Evolutionary conservation across 2,888 invertebrate genomes (phyloP), one percentile per base, ranked within the genome.

Genomic region (Entomobrya multifasciata): DNA sequence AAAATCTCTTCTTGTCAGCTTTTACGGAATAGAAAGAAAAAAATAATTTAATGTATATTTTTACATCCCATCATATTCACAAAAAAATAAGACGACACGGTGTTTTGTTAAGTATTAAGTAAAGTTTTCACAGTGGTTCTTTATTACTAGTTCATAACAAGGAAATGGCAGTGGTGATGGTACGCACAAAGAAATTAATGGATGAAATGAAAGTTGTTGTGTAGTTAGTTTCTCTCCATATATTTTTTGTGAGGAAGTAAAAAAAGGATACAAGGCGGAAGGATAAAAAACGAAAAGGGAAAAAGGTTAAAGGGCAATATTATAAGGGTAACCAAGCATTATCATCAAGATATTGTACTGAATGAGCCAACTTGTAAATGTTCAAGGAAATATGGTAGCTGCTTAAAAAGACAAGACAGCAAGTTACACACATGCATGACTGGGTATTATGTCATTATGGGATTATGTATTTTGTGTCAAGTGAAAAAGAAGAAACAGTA

Each of bases 281-380:
- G 27, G 79, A 44, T n/a, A 52, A 67, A 47, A 74, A 44, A 44
- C 10, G 36, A 52, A 11, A 41, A 20, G 47, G 79, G 62, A 22
- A 52, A 67, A 47, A 74, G 74, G 62, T 74, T 82, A 74, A 74
- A 62, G 52, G 77, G 67, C 55, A 76, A 55, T 55, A 77, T 77
- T 13, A 27, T 77, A 83, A 44, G 55, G 65, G 41, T 65, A 49
- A 52, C 82, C 55, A 83, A 83, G 30, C 22, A 47, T 30, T 55
- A 83, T 74, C 55, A 83, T 76, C 65, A 52, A 83, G 76, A 83
- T n/a, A n/a, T n/a, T 76, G 76, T 77, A 77, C 36, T 65, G 49
- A 76, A 60, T 77, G 67, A 83, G 83, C 55, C 10, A 41, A 52
- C 52, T 52, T 52, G 65, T 20, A 65, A 10, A 55, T 55, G 55